phyloP scores from a whole-genome alignment of 1,140 invertebrate genomes.

The Maniola jurtina region DNA sequence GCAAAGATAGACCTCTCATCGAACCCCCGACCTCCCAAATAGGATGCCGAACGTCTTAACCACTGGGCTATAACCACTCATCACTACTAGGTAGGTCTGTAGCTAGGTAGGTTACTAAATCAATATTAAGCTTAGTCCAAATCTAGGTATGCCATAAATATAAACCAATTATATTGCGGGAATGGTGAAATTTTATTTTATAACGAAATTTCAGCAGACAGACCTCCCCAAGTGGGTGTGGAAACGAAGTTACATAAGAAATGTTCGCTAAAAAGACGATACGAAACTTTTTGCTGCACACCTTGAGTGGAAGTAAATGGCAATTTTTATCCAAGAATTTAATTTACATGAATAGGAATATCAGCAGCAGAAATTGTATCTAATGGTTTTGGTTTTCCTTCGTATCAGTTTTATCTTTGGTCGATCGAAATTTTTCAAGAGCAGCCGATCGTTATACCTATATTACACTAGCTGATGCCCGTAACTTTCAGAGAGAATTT shows the following conservation, averaged over 20 bases:
- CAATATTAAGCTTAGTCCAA: background rate
- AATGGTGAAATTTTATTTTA: slow-evolving; percentile 1
- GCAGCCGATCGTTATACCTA: too few relatives aligned
- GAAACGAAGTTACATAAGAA: slow-evolving; percentile 7
- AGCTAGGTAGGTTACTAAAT: background rate
- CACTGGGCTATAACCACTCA: too few relatives aligned
- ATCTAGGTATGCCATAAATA: background rate
- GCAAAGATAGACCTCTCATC: too few relatives aligned
- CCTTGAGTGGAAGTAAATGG: background rate
- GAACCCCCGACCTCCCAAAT: too few relatives aligned
- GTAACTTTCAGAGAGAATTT: too few relatives aligned
- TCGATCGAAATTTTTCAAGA: too few relatives aligned
- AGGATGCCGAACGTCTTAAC: too few relatives aligned
- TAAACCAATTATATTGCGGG: background rate
- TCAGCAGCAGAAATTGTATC: too few relatives aligned
- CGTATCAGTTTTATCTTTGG: too few relatives aligned
- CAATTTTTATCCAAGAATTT: slow-evolving; percentile 1
- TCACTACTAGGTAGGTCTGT: background rate
- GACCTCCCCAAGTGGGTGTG: background rate
- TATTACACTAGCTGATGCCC: too few relatives aligned
- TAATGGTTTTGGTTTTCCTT: too few relatives aligned
- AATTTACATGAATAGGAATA: background rate
- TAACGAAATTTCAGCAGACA: slow-evolving; percentile 5
- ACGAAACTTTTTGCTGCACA: background rate
- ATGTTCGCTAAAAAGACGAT: slow-evolving; percentile 1